phyloP scores from a whole-genome alignment of 2,888 invertebrate genomes.

The Mimumesa dahlbomi region DNA sequence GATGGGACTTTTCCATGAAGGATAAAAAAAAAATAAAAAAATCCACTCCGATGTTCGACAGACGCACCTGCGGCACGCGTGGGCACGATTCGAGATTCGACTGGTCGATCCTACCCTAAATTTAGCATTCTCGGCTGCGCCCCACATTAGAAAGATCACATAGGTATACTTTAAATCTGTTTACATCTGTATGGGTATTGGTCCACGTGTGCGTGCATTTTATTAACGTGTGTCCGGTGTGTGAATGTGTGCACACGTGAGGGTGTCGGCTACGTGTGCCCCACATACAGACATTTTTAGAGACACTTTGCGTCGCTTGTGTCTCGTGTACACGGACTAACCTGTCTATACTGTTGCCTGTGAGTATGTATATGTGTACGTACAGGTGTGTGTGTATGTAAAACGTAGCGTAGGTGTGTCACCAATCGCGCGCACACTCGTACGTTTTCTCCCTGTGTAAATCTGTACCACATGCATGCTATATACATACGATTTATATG shows the following conservation, averaged over 20 bases:
- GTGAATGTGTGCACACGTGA: conserved; percentile 7
- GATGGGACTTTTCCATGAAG: neutral
- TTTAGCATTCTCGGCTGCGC: conserved; percentile 71
- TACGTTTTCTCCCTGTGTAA: no score
- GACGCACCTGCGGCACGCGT: conserved; percentile 55
- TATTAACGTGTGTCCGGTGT: conserved; percentile 10
- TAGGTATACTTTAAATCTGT: conserved; percentile 24
- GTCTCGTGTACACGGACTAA: no score
- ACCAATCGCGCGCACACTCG: neutral
- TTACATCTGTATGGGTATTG: conserved; percentile 5
- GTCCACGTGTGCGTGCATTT: conserved; percentile 5
- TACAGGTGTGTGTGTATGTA: neutral
- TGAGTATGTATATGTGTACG: neutral
- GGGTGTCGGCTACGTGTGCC: no score
- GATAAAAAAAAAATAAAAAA: conserved; percentile 9
- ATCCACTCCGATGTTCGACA: conserved; percentile 30
- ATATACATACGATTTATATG: no score
- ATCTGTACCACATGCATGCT: no score
- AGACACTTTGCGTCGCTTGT: no score
- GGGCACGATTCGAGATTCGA: conserved; percentile 66
- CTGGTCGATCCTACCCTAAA: conserved; percentile 71
- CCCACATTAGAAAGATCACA: conserved; percentile 68
- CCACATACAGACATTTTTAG: neutral
- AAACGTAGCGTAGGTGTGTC: neutral
- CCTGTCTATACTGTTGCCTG: no score